Evolutionary conservation across 2,113 vertebrate species (phyloP).

Genomic region (Carlito syrichta): DNA sequence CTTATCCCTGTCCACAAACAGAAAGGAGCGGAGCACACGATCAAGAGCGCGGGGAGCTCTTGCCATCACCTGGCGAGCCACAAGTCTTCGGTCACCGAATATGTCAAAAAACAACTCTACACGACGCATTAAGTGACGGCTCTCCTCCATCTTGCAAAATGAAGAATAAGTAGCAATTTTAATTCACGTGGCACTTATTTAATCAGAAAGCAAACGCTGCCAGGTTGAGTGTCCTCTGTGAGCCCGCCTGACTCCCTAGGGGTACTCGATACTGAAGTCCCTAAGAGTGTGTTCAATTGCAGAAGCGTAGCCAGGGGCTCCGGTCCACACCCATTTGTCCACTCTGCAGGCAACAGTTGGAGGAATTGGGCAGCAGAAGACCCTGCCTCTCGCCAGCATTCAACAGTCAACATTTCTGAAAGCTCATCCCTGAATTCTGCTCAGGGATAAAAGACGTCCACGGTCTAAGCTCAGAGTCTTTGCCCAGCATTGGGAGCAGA

Average conservation of each 20-base stretch:
- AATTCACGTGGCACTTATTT: not conserved
- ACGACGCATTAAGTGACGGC: not conserved
- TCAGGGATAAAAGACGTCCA: not conserved
- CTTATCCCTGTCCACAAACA: not conserved
- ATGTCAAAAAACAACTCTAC: not conserved
- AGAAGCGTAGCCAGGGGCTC: not conserved
- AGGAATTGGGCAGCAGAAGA: not conserved
- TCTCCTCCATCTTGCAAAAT: not conserved
- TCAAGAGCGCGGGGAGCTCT: not conserved
- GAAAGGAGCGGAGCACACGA: not conserved
- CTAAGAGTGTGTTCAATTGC: too few relatives aligned
- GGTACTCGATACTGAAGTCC: not conserved
- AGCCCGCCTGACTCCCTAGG: not conserved
- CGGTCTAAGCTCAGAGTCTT: not conserved
- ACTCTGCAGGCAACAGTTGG: accelerated
- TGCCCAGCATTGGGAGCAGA: not conserved
- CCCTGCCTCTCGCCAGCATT: not conserved
- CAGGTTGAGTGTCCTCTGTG: not conserved
- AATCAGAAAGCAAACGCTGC: not conserved
- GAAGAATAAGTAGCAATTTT: not conserved
- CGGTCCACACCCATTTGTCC: accelerated
- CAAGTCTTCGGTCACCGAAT: accelerated
- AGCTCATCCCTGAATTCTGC: not conserved
- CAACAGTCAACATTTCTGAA: not conserved
- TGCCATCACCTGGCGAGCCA: too few relatives aligned